Conservation (phyloP, 2,113 vertebrate genomes). For the Heterotis niloticus region DNA sequence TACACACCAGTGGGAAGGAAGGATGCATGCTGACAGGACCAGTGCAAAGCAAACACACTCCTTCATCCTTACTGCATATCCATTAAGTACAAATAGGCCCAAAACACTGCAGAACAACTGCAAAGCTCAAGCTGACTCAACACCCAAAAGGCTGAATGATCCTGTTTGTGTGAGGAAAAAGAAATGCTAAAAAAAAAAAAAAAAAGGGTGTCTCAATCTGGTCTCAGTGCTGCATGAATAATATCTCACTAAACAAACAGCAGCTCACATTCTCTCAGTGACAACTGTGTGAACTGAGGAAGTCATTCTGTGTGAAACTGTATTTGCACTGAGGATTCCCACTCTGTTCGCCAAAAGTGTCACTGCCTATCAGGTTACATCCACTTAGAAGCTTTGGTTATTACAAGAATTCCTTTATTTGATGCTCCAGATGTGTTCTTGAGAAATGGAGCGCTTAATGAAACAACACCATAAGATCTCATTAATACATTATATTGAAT, state of each 20-base stretch:
- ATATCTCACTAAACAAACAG: neutral
- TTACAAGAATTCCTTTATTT: no score
- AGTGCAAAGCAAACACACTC: neutral
- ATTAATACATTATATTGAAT: no score
- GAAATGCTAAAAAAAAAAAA: neutral
- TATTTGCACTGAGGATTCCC: no score
- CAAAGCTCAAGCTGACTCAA: neutral
- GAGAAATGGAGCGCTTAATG: no score
- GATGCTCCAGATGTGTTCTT: no score
- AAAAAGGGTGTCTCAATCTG: neutral
- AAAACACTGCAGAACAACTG: neutral
- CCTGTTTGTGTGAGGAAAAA: neutral
- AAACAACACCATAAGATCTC: no score
- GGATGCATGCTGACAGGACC: neutral
- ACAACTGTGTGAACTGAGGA: no score
- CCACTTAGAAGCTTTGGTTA: no score
- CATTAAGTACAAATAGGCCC: no score
- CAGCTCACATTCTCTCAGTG: neutral
- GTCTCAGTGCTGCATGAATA: neutral
- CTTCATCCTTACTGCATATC: neutral
- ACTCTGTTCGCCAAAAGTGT: no score
- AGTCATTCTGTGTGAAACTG: no score
- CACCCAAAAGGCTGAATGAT: constrained; percentile 1
- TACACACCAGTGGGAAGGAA: neutral
- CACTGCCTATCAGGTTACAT: no score